Base-by-base conservation (phyloP, 1,140 invertebrate species). In the Leptestheria dahalacensis region DNA sequence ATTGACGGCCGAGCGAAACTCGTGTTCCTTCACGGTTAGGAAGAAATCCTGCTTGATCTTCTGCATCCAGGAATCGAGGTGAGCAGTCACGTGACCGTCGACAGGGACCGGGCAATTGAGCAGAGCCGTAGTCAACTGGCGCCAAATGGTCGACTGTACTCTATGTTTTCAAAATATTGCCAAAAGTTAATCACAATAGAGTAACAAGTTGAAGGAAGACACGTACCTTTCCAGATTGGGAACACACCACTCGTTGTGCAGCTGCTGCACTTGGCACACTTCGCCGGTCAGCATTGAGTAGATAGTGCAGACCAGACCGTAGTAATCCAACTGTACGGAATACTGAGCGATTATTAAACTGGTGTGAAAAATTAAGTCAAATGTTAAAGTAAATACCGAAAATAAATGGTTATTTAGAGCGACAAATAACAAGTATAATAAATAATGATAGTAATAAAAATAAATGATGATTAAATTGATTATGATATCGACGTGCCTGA, bases 401-500 rank as follows among this genome's bases (percentile, higher is more conserved):
- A n/a, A n/a, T n/a, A n/a, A n/a, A n/a, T n/a, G n/a, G n/a, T n/a
- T n/a, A n/a, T n/a, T n/a, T n/a, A n/a, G n/a, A n/a, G n/a, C n/a
- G n/a, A n/a, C n/a, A n/a, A n/a, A n/a, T n/a, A n/a, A n/a, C n/a
- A n/a, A n/a, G n/a, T n/a, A n/a, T n/a, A n/a, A n/a, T n/a, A n/a
- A n/a, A n/a, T n/a, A n/a, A n/a, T n/a, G n/a, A n/a, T n/a, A n/a
- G n/a, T n/a, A n/a, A n/a, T n/a, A n/a, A n/a, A n/a, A n/a, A n/a
- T n/a, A n/a, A n/a, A n/a, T n/a, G n/a, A n/a, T n/a, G n/a, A n/a
- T n/a, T n/a, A 24, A 0, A 2, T 0, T 25, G 28, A 24, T 23
- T 11, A 12, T 1, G 20, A n/a, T 15, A 1, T 15, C n/a, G 29
- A 57, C 33, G 64, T 62, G 78, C 75, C 72, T 95, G 91, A 71